These are phyloP conservation scores for Thumatha senex DNA, from an alignment of 2,888 invertebrate species.

Conservation along the genomic window DNA sequence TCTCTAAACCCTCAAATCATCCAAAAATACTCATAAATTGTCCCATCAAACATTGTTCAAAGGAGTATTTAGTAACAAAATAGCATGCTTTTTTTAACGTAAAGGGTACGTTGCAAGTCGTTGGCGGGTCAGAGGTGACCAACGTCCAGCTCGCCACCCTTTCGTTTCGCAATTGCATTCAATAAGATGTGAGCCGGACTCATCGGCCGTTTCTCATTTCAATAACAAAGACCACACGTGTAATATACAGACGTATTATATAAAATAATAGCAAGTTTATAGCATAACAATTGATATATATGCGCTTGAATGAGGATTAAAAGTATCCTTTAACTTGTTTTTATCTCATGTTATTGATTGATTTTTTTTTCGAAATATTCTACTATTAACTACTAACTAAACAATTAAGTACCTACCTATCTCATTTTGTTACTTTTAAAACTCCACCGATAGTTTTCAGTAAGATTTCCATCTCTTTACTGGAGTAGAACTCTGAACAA, in stretches of 20 bases:
- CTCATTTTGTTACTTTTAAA: too few relatives aligned
- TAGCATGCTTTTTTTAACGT: neutral
- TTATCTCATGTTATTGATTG: neutral
- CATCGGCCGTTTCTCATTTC: slow-evolving; percentile 33
- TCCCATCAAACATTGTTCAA: too few relatives aligned
- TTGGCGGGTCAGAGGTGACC: slow-evolving; percentile 77
- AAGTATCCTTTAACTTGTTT: neutral
- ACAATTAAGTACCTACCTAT: too few relatives aligned
- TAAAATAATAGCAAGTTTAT: slow-evolving; percentile 9
- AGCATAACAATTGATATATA: neutral
- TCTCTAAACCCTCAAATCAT: too few relatives aligned
- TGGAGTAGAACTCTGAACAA: too few relatives aligned
- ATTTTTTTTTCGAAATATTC: too few relatives aligned
- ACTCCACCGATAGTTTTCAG: too few relatives aligned
- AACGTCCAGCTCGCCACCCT: slow-evolving; percentile 67
- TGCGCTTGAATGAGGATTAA: neutral
- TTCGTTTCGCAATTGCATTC: slow-evolving; percentile 65
- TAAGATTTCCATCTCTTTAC: too few relatives aligned
- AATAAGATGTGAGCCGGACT: slow-evolving; percentile 28
- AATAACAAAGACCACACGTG: slow-evolving; percentile 30
- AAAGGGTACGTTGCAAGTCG: slow-evolving; percentile 36
- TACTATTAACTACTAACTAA: too few relatives aligned
- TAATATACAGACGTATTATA: slow-evolving; percentile 3
- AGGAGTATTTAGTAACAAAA: neutral
- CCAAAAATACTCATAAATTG: too few relatives aligned